Conservation (phyloP, 2,888 invertebrate genomes). For the Heteromyza rotundicornis region DNA sequence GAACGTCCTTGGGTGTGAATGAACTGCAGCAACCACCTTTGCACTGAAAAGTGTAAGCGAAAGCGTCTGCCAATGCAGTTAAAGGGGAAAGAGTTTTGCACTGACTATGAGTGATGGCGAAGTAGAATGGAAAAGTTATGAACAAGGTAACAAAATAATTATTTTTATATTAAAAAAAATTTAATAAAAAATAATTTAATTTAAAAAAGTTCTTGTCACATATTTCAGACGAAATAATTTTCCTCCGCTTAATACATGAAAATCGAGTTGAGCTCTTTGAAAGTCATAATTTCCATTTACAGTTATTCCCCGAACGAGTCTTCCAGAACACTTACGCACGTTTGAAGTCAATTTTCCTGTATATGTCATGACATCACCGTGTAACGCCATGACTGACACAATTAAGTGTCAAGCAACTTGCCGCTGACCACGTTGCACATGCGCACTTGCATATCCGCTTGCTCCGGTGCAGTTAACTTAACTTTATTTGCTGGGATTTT, state of each 20-base stretch:
- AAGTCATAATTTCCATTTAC: no score
- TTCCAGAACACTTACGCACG: no score
- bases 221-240: no score
- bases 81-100: not conserved
- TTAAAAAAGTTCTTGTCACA: no score
- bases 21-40: conserved; percentile 30
- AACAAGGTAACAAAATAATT: no score
- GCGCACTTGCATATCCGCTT: conserved; percentile 9
- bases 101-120: not conserved
- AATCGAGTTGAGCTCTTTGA: no score
- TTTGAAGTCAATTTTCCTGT: not conserved
- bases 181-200: no score
- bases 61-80: conserved; percentile 10
- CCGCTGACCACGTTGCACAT: not conserved
- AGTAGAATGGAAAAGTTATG: no score
- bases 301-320: no score
- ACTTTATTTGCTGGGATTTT: not conserved
- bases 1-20: conserved; percentile 46
- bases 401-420: conserved; percentile 24
- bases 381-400: conserved; percentile 14
- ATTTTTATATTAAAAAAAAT: no score
- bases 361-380: not conserved
- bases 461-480: not conserved
- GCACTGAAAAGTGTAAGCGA: conserved; percentile 20
- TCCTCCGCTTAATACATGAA: no score